Evolutionary conservation across 2,888 invertebrate genomes (phyloP), one percentile per base, ranked within the genome.

Genomic region (Stenurella melanura): DNA sequence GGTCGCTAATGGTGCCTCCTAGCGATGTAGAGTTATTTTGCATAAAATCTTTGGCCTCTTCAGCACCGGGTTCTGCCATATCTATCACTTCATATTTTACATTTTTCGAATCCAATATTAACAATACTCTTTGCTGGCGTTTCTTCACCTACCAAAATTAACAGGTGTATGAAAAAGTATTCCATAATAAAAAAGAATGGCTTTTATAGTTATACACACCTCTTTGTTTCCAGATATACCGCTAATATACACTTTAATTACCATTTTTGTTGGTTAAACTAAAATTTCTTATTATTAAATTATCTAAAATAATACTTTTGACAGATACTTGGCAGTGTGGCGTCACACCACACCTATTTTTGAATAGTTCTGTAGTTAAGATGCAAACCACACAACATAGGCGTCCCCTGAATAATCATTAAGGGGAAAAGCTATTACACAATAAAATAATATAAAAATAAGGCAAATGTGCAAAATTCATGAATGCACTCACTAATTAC

Each of bases 151-250:
- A 77, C 18, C 71, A 80, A 82, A 83, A 75, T 76, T 74, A 77
- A 81, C 77, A 80, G 79, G 77, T 78, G 74, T 75, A 70, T 61
- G 57, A 34, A 66, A 66, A 38, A 73, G 15, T 74, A 21, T 61
- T 70, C n/a, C 30, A 75, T 58, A 38, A 30, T 18, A 60, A 42
- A 68, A 3, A 11, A 61, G 42, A 64, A 58, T 19, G n/a, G 54
- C n/a, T 57, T 12, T 17, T 19, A 15, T 56, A 7, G 26, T 17
- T 9, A 21, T 60, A 60, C 93, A 92, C 91, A 96, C 97, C 95
- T 97, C 97, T 92, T 97, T 96, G 90, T 96, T 97, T 87, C 96
- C 97, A 88, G 96, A 97, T 91, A 96, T 96, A 88, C 96, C 96
- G 90, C 96, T 96, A 88, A 97, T 92, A 91, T 96, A 97, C 83